Percentiles rank a stretch among this genome's conserved stretches.
These are phyloP conservation scores for Dusona sp. DNA, from an alignment of 2,888 invertebrate genomes.

Conservation along the genomic window DNA sequence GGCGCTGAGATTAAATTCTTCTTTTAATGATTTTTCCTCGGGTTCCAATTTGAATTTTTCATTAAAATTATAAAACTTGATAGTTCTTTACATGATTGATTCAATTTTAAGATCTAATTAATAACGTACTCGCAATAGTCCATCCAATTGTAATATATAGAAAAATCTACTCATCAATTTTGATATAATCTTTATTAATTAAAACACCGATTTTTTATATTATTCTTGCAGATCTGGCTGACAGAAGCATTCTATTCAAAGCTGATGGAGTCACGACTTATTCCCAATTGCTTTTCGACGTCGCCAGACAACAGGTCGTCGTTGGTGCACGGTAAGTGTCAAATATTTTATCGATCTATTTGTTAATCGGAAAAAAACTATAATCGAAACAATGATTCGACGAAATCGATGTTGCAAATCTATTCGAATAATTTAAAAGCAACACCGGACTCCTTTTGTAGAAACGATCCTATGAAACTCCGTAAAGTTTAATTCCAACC, in stretches of 20 bases:
- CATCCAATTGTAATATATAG: background rate
- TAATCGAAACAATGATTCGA: background rate
- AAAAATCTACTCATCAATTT: background rate
- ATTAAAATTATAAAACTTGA: background rate
- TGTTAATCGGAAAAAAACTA: background rate
- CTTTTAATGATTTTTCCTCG: conserved; percentile 10
- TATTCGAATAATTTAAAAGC: background rate
- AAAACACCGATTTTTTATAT: background rate
- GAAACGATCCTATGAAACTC: background rate
- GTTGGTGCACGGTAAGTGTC: conserved; percentile 94
- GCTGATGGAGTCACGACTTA: conserved; percentile 91
- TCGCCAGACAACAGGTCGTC: conserved; percentile 93
- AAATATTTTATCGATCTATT: background rate
- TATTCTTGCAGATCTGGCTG: conserved; percentile 88
- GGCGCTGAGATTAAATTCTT: conserved; percentile 23
- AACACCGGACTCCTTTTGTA: background rate
- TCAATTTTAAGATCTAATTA: background rate
- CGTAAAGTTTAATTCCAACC: background rate
- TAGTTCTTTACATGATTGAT: conserved; percentile 17
- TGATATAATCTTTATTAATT: background rate
- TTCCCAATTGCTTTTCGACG: conserved; percentile 94
- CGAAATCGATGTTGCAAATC: background rate
- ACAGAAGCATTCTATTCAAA: conserved; percentile 86
- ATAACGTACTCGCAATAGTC: background rate
- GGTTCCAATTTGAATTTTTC: background rate